Base-by-base conservation (phyloP, 1,140 invertebrate genomes). In the Ganaspis sp. region DNA sequence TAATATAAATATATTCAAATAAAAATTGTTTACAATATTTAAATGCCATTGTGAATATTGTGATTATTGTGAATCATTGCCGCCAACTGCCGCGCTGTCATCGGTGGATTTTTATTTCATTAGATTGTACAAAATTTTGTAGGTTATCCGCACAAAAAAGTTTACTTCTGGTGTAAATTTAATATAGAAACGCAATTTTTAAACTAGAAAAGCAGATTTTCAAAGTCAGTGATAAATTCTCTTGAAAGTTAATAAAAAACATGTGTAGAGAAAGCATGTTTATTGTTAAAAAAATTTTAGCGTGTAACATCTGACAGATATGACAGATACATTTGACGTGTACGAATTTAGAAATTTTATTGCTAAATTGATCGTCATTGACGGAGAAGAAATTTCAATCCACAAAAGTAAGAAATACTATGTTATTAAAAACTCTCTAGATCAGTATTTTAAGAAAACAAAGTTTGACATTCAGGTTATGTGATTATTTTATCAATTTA, bases 311-410 rank as follows among this genome's bases (percentile, higher is more conserved):
- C 58, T 64, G 58, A 64, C 58, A 64, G 23, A 6, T 6, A 64
- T 64, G 58, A 64, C 58, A 64, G 26, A 64, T 64, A 9, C 11
- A 64, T 64, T 64, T 34, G 6, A 2, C 58, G 58, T 58, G 53
- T 64, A 34, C 58, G 4, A 26, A 64, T 64, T 64, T 64, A 64
- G 54, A 64, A 64, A 15, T 64, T 64, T 64, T 64, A 15, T 26
- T 12, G 15, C 23, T 64, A 26, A 26, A 26, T 64, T 26, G 12
- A n/a, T 64, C 58, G 5, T n/a, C 29, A 26, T 49, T 49, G 17
- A 49, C n/a, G 8, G n/a, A 64, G 29, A 12, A 4, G 4, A 26
- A 29, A 64, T 6, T 29, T 58, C 9, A 12, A 26, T 15, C 3
- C 5, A 4, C 11, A 29, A 34, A 29, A 29, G 26, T 64, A 64